These are phyloP conservation scores for Macrosoma leucophasiata DNA, from an alignment of 2,888 invertebrate species.

Conservation along the genomic window DNA sequence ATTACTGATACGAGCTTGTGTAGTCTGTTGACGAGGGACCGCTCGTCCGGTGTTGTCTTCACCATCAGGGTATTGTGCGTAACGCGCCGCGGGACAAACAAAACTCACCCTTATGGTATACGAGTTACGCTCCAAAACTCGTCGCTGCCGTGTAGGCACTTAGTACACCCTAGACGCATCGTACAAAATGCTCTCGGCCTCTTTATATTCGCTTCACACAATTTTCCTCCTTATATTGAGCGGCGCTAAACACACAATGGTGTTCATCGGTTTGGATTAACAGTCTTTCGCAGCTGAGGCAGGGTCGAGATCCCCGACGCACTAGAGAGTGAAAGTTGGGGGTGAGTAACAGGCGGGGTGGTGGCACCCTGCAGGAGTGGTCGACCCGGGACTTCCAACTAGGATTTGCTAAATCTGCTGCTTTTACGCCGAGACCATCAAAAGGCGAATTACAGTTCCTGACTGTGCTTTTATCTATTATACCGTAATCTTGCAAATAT, in stretches of 20 bases:
- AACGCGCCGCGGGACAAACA: constrained; percentile 36
- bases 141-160: constrained; percentile 42
- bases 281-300: constrained; percentile 43
- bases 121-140: constrained; percentile 42
- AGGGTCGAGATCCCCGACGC: constrained; percentile 64
- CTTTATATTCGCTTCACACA: constrained; percentile 41
- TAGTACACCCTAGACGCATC: constrained; percentile 64
- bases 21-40: constrained; percentile 63
- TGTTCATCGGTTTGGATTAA: constrained; percentile 34
- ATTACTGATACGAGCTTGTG: constrained; percentile 32
- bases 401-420: constrained; percentile 72
- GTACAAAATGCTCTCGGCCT: constrained; percentile 65
- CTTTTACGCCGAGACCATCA: constrained; percentile 46
- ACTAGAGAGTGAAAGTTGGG: constrained; percentile 69
- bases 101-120: constrained; percentile 41
- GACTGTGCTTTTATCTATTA: too few relatives aligned
- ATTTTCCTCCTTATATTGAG: constrained; percentile 43
- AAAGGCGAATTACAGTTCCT: constrained; percentile 34
- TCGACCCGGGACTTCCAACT: constrained; percentile 67
- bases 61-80: constrained; percentile 57
- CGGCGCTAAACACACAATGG: constrained; percentile 34
- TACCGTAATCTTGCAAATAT: too few relatives aligned
- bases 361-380: constrained; percentile 61
- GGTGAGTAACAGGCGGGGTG: constrained; percentile 55
- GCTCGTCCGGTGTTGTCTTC: constrained; percentile 67